These are phyloP conservation scores for Tragulus kanchil DNA, from an alignment of 2,113 vertebrate genomes.

Conservation along the genomic window DNA sequence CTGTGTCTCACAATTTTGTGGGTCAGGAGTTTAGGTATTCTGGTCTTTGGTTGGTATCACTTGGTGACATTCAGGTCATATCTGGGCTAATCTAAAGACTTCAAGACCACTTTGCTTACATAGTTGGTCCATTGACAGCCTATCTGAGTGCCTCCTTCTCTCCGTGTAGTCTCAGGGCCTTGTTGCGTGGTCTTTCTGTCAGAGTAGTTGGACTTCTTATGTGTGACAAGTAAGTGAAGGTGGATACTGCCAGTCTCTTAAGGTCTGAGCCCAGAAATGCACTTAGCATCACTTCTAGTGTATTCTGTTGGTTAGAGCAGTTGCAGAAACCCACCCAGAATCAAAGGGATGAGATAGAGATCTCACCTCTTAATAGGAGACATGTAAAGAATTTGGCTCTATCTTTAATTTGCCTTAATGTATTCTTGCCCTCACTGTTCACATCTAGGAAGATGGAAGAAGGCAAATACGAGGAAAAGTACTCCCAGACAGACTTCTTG, in stretches of 20 bases:
- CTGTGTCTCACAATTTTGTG: not conserved
- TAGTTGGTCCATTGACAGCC: not conserved
- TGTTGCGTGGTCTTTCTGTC: not conserved
- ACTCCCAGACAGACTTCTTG: not conserved
- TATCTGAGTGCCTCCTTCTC: not conserved
- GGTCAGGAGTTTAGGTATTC: not conserved
- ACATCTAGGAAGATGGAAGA: not conserved
- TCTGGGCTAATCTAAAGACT: not conserved
- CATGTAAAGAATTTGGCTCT: not conserved
- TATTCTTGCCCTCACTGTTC: not conserved
- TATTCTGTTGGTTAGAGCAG: not conserved
- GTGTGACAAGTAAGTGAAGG: not conserved
- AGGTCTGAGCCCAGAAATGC: not conserved
- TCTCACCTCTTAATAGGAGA: not conserved
- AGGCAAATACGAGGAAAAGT: not conserved
- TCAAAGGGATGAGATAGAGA: not conserved
- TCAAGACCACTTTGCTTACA: not conserved
- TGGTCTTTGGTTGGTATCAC: constrained; percentile 10
- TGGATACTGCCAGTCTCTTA: not conserved
- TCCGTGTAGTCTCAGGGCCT: not conserved
- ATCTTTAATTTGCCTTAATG: constrained; percentile 4
- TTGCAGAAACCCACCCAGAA: not conserved
- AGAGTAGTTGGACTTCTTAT: not conserved
- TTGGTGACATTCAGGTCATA: not conserved
- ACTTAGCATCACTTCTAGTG: not conserved